Base-by-base conservation (phyloP, 2,888 invertebrate genomes). In the Neocrepidodera transversa region DNA sequence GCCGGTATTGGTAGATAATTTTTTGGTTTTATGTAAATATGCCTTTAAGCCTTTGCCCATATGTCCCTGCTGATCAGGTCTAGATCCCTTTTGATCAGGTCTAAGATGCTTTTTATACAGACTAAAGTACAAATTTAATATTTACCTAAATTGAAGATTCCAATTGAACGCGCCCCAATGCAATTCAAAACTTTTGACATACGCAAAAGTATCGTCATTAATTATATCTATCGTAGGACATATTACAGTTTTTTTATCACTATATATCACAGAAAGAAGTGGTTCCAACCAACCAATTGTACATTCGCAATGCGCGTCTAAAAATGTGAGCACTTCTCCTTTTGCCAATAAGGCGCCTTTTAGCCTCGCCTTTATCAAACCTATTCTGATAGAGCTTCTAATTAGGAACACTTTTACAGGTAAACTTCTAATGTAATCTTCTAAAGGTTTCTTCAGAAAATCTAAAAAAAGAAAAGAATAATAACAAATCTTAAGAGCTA, bases 141-240 rank as follows among this genome's bases (percentile, higher is more conserved):
- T 6, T 92, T 91, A 93, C 68, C 76, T 79, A 73, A 91, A 99
- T 76, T 97, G 97, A 11, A 99, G 82, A 68, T 95, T 91, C 97
- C 98, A 98, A 78, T 97, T 98, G 78, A 99, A 97, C 0, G 95
- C 97, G 2, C 98, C 99, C 92, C 96, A 96, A 73, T 97, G 97
- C 45, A 97, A 87, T 77, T 98, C 97, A 67, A 95, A 94, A 60
- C 93, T 93, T 72, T 95, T 92, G 1, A 91, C 91, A 76, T 98
- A 99, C 28, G 96, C 94, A 71, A 99, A 92, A 1, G 95, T 95
- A 70, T 97, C 93, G 74, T 98, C 96, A 62, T 94, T 95, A 42
- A 99, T 92, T 13, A 98, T 94, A 76, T 95, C 95, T 60, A 95
- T 95, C 0, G 95, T 90, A 0, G 95, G 95, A 70, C 91, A 90